These are phyloP conservation scores for Alethe castanea DNA, from an alignment of 2,113 vertebrate genomes.

Conservation along the genomic window DNA sequence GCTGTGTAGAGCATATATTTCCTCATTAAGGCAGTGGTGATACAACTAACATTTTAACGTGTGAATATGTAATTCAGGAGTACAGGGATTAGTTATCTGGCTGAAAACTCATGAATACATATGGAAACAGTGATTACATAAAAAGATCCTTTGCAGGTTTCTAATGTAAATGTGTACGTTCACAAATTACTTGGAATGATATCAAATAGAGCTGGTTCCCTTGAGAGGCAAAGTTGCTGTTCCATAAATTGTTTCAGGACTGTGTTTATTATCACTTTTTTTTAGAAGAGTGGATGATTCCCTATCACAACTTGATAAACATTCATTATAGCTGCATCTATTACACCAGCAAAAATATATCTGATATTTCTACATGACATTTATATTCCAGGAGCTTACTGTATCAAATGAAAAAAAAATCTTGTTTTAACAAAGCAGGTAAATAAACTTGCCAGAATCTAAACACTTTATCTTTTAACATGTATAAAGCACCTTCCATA, in stretches of 20 bases:
- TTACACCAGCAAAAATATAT: background rate
- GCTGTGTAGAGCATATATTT: background rate
- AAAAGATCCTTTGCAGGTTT: background rate
- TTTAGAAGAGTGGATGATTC: background rate
- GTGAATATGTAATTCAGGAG: conserved; percentile 5
- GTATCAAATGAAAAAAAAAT: background rate
- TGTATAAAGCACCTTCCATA: background rate
- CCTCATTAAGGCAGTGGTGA: background rate
- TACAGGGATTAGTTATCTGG: conserved; percentile 1
- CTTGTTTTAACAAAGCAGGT: background rate
- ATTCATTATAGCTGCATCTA: background rate
- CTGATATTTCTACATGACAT: background rate
- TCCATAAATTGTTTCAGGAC: background rate
- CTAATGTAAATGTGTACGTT: background rate
- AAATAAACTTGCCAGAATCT: background rate
- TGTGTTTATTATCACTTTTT: conserved; percentile 9
- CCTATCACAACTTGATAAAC: conserved; percentile 19
- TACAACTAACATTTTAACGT: background rate
- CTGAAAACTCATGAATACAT: conserved; percentile 47
- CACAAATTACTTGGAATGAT: conserved; percentile 28
- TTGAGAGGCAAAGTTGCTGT: background rate
- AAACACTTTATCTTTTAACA: background rate
- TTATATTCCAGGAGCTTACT: background rate
- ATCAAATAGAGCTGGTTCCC: background rate
- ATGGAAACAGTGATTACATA: conserved; percentile 30